These are phyloP conservation scores for Dryobotodes eremita DNA, from an alignment of 2,888 invertebrate species.

Conservation along the genomic window DNA sequence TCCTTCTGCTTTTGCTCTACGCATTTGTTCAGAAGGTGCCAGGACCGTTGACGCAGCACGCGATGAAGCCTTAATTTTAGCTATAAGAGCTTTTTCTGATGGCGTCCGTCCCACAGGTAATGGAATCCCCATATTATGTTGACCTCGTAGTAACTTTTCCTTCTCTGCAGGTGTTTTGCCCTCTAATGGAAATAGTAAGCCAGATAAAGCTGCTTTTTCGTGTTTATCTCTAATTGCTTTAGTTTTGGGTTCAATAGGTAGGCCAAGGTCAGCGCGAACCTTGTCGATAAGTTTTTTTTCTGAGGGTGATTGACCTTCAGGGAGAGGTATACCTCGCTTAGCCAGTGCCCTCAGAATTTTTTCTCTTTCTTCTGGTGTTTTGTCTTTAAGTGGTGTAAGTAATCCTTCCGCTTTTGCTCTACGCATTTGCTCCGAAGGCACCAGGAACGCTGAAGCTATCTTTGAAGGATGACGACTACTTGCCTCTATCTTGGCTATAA, in stretches of 20 bases:
- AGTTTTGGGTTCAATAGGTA: neutral
- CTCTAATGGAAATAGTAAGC: neutral
- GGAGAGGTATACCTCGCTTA: neutral
- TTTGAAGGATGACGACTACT: neutral
- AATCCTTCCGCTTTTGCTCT: neutral
- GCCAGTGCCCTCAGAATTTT: neutral
- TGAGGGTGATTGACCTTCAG: neutral
- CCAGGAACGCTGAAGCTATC: neutral
- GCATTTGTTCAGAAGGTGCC: too few relatives aligned
- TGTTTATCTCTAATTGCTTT: neutral
- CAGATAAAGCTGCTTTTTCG: neutral
- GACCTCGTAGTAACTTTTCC: neutral
- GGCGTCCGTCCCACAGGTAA: neutral
- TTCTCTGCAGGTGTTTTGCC: neutral
- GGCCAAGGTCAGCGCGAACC: neutral
- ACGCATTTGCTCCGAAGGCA: neutral
- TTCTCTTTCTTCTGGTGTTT: neutral
- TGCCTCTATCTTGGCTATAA: constrained; percentile 41
- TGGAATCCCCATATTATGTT: neutral
- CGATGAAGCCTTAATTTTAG: neutral
- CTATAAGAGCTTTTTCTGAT: neutral
- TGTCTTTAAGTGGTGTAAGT: neutral
- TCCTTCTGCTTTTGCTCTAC: too few relatives aligned
- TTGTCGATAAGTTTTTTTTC: neutral
- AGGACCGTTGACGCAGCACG: too few relatives aligned